Percentiles rank a stretch among this genome's conserved stretches.
These are phyloP conservation scores for Sepiola atlantica DNA, from an alignment of 2,888 invertebrate species.

Conservation along the genomic window DNA sequence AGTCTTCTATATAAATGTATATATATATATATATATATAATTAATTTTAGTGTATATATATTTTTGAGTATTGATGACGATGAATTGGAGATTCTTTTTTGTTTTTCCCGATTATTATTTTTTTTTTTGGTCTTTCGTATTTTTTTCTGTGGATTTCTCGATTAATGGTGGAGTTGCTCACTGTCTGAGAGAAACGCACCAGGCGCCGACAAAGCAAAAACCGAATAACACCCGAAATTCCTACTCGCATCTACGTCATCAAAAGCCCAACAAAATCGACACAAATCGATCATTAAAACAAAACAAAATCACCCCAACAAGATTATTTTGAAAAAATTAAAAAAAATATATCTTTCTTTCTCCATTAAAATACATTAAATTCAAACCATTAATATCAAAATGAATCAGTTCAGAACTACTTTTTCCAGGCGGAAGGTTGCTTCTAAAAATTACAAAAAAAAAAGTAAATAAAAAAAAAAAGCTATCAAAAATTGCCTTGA, in stretches of 20 bases:
- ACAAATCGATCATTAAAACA: background rate
- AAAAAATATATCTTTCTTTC: background rate
- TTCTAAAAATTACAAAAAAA: background rate
- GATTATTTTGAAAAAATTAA: background rate
- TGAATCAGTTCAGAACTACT: background rate
- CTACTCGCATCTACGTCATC: constrained; percentile 7
- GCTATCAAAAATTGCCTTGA: background rate
- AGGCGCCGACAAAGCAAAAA: background rate
- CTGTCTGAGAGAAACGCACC: constrained; percentile 32
- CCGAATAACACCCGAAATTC: background rate
- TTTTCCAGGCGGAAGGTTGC: background rate
- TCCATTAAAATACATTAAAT: background rate
- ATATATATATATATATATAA: background rate
- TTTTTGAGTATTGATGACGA: background rate
- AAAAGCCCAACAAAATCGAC: background rate
- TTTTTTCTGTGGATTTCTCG: background rate
- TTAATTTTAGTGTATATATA: background rate
- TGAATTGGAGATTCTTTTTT: background rate
- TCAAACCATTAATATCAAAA: background rate
- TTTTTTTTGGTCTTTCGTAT: too few relatives aligned
- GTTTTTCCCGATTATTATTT: background rate
- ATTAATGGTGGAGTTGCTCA: background rate
- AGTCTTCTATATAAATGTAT: background rate
- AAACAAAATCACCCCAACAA: background rate
- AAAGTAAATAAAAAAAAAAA: too few relatives aligned